These are phyloP conservation scores for Noctua comes DNA, from an alignment of 2,888 invertebrate genomes.

Conservation along the genomic window DNA sequence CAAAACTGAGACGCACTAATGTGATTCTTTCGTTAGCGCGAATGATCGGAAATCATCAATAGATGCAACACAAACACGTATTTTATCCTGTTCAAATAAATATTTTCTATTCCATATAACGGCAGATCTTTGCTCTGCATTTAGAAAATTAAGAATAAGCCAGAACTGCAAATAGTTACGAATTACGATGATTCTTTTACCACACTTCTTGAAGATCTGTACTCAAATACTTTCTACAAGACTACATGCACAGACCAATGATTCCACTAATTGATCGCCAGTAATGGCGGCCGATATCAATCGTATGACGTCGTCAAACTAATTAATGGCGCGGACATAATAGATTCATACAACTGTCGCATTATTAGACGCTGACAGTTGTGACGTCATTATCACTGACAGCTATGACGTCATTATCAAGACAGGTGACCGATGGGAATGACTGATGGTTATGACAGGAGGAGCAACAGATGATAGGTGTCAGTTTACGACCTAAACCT, in stretches of 20 bases:
- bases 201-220: not conserved
- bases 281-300: constrained; percentile 29
- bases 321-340: constrained; percentile 45
- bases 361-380: constrained; percentile 48
- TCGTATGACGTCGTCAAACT: constrained; percentile 23
- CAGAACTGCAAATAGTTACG: not conserved
- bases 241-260: constrained; percentile 4
- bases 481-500: too few species aligned
- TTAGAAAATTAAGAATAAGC: not conserved
- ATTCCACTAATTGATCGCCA: constrained; percentile 37
- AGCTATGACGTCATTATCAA: constrained; percentile 52
- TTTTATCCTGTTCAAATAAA: not conserved
- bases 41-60: not conserved
- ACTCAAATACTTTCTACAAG: not conserved
- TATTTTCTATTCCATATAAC: not conserved
- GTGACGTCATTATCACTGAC: constrained; percentile 49
- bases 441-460: constrained; percentile 5
- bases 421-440: constrained; percentile 28
- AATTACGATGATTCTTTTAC: not conserved
- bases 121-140: not conserved
- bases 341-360: constrained; percentile 36
- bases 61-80: not conserved
- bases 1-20: not conserved
- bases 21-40: not conserved
- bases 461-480: constrained; percentile 26